Percentiles rank a stretch among this genome's conserved stretches.
Conservation (phyloP, 2,888 invertebrate species). For the Caradrina clavipalpis region DNA sequence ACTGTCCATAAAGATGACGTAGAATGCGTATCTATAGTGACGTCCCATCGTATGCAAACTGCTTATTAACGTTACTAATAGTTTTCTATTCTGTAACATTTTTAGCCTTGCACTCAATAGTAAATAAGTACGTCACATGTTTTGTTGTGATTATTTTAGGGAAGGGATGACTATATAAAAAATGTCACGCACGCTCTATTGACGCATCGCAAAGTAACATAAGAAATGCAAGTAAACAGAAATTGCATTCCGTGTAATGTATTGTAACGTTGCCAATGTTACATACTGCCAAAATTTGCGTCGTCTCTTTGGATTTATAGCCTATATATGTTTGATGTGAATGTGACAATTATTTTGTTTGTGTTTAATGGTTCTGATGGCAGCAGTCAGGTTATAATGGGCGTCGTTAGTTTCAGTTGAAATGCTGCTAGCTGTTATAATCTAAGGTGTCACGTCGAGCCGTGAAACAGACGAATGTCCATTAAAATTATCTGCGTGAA, state of each 20-base stretch:
- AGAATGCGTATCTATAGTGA: conserved; percentile 50
- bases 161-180: conserved; percentile 55
- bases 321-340: conserved; percentile 73
- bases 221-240: conserved; percentile 82
- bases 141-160: conserved; percentile 42
- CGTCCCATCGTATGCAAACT: conserved; percentile 36
- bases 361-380: conserved; percentile 63
- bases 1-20: conserved; percentile 67
- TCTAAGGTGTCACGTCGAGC: conserved; percentile 70
- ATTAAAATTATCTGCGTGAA: conserved; percentile 74
- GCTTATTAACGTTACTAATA: conserved; percentile 68
- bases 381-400: conserved; percentile 67
- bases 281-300: conserved; percentile 79
- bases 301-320: conserved; percentile 71
- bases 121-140: conserved; percentile 45
- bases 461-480: conserved; percentile 72
- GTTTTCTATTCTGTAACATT: conserved; percentile 66
- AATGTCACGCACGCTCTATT: conserved; percentile 64
- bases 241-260: conserved; percentile 74
- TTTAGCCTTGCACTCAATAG: conserved; percentile 18
- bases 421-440: conserved; percentile 69
- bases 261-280: conserved; percentile 79
- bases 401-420: conserved; percentile 67
- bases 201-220: conserved; percentile 67
- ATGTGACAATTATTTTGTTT: conserved; percentile 67